These are phyloP conservation scores for Trachelipus rathkii DNA, from an alignment of 1,140 invertebrate species.

Conservation along the genomic window DNA sequence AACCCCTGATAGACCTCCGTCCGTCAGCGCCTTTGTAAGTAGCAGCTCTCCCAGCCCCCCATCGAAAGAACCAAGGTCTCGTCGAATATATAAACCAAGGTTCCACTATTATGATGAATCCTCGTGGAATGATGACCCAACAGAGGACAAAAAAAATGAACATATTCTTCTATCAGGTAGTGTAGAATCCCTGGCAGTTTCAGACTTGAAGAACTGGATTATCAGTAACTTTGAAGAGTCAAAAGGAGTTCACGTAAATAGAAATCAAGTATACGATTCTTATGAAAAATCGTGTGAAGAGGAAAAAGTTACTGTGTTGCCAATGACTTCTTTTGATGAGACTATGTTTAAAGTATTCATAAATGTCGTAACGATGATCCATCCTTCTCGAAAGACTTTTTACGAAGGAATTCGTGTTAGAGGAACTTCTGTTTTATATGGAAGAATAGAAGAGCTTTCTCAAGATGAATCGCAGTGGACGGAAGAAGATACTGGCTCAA, in stretches of 20 bases:
- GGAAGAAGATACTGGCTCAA: slow-evolving; percentile 4
- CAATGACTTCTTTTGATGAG: slow-evolving; percentile 30
- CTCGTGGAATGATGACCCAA: slow-evolving; percentile 27
- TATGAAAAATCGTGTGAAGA: slow-evolving; percentile 34
- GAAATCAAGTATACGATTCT: slow-evolving; percentile 36
- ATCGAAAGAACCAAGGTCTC: slow-evolving; percentile 33
- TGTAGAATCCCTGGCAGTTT: slow-evolving; percentile 20
- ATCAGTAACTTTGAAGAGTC: slow-evolving; percentile 27
- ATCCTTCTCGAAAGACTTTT: slow-evolving; percentile 29
- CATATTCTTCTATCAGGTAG: not conserved
- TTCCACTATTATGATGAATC: slow-evolving; percentile 40
- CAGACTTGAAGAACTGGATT: slow-evolving; percentile 28
- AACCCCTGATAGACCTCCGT: slow-evolving; percentile 21
- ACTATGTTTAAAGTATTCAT: slow-evolving; percentile 33
- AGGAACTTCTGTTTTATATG: slow-evolving; percentile 29
- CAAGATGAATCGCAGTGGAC: slow-evolving; percentile 14
- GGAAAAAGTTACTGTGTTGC: slow-evolving; percentile 18
- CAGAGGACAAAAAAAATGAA: slow-evolving; percentile 17
- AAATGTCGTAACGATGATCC: slow-evolving; percentile 33
- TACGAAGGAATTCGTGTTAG: slow-evolving; percentile 37
- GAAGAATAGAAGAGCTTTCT: slow-evolving; percentile 34
- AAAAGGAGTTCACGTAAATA: slow-evolving; percentile 32
- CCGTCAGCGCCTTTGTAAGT: not conserved
- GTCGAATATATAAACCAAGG: slow-evolving; percentile 42
- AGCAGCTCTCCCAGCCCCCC: slow-evolving; percentile 36